phyloP scores from a whole-genome alignment of 2,888 invertebrate species.

The Antheraea yamamai region DNA sequence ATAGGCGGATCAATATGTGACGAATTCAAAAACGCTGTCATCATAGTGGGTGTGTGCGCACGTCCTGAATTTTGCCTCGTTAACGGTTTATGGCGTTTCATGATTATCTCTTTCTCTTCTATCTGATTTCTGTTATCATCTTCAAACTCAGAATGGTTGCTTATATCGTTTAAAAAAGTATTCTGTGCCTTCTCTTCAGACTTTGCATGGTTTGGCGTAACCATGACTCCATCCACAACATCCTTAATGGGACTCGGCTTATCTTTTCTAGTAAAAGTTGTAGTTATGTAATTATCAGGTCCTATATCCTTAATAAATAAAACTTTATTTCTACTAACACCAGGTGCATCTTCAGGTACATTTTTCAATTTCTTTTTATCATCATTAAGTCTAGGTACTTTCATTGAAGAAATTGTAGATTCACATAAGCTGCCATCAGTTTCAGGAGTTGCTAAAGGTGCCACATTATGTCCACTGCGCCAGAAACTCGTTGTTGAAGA shows the following conservation, averaged over 20 bases:
- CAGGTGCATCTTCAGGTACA: conserved; percentile 68
- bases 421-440: conserved; percentile 83
- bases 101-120: conserved; percentile 75
- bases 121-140: conserved; percentile 77
- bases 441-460: conserved; percentile 84
- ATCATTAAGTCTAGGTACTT: conserved; percentile 72
- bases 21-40: conserved; percentile 75
- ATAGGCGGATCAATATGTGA: conserved; percentile 63
- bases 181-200: conserved; percentile 78
- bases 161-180: conserved; percentile 74
- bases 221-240: conserved; percentile 56
- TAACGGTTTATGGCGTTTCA: conserved; percentile 86
- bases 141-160: conserved; percentile 75
- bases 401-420: conserved; percentile 77
- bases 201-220: conserved; percentile 68
- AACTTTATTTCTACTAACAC: conserved; percentile 79
- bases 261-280: conserved; percentile 80
- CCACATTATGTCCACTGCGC: conserved; percentile 71
- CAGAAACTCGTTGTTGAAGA: conserved; percentile 70
- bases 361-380: conserved; percentile 68
- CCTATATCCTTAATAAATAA: conserved; percentile 85
- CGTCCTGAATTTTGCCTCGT: conserved; percentile 85
- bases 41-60: conserved; percentile 75
- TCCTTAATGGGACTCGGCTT: conserved; percentile 55
- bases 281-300: conserved; percentile 88